phyloP scores from a whole-genome alignment of 2,113 vertebrate species.

The Marcusenius ussheri region DNA sequence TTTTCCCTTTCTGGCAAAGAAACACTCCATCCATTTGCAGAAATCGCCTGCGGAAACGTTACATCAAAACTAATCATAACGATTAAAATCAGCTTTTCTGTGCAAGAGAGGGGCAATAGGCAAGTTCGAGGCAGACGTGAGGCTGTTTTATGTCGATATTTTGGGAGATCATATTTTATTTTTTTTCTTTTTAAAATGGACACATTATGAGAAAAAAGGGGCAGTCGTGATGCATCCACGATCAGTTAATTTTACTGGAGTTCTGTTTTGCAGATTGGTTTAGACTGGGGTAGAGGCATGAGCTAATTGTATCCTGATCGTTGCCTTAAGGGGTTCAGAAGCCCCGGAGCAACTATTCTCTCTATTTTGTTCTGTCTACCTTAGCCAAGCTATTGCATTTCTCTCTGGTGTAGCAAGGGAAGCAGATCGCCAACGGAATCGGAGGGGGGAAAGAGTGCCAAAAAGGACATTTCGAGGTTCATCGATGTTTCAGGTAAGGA shows the following conservation, averaged over 20 bases:
- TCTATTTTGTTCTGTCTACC: conserved; percentile 98
- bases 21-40: conserved; percentile 99
- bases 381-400: conserved; percentile 98
- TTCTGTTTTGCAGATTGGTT: conserved; percentile 89
- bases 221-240: conserved; percentile 69
- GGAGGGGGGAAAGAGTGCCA: conserved; percentile 64
- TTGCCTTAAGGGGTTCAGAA: conserved; percentile 98
- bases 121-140: conserved; percentile 85
- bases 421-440: conserved; percentile 75
- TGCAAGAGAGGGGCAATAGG: conserved; percentile 82
- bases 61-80: conserved; percentile 99
- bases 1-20: conserved; percentile 93
- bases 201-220: conserved; percentile 51
- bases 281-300: conserved; percentile 89
- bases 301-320: conserved; percentile 99
- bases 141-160: conserved; percentile 64
- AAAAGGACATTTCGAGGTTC: conserved; percentile 60
- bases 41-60: conserved; percentile 90
- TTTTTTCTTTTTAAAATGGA: conserved; percentile 33
- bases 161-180: conserved; percentile 40
- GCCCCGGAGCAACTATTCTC: conserved; percentile 97
- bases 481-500: conserved; percentile 88
- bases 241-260: conserved; percentile 79
- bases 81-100: conserved; percentile 99
- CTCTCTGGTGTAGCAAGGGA: conserved; percentile 88